Percentiles rank a stretch among this genome's conserved stretches.
Evolutionary conservation across 1,140 invertebrate species (phyloP).

Genomic region (Neelides sp.): DNA sequence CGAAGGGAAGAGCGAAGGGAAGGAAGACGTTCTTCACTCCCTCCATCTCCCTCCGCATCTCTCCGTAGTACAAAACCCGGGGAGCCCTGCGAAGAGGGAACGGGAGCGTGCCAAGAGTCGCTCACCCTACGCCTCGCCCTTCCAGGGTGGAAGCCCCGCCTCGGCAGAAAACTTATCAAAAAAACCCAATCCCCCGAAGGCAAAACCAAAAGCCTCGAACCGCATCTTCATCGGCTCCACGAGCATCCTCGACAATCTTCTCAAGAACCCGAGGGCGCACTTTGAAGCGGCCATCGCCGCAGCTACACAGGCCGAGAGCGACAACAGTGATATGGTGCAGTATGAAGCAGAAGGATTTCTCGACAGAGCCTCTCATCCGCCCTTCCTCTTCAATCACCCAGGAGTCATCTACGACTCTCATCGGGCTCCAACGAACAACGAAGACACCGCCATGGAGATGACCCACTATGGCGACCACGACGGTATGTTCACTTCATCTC

Average conservation of each 20-base stretch:
- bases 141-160: not conserved
- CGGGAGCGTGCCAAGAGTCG: slow-evolving; percentile 23
- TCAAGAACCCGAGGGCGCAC: slow-evolving; percentile 28
- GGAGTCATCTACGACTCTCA: too few species aligned
- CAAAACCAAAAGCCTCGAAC: slow-evolving; percentile 2
- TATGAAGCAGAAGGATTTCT: slow-evolving; percentile 28
- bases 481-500: too few species aligned
- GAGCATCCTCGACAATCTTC: slow-evolving; percentile 31
- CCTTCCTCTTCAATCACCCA: too few species aligned
- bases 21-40: not conserved
- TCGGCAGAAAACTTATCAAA: not conserved
- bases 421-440: too few species aligned
- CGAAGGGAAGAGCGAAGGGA: not conserved
- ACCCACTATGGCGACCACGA: slow-evolving; percentile 9
- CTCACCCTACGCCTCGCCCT: slow-evolving; percentile 25
- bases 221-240: slow-evolving; percentile 23
- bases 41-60: too few species aligned
- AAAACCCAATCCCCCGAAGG: slow-evolving; percentile 6
- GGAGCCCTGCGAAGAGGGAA: too few species aligned
- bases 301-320: slow-evolving; percentile 19
- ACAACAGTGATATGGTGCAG: slow-evolving; percentile 27
- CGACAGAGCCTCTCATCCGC: slow-evolving; percentile 17
- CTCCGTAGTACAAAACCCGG: too few species aligned
- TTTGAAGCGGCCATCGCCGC: slow-evolving; percentile 17
- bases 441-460: slow-evolving; percentile 25